Evolutionary conservation across 2,888 invertebrate species (phyloP), one percentile per base, ranked within the genome.

Genomic region (Troilus luridus): DNA sequence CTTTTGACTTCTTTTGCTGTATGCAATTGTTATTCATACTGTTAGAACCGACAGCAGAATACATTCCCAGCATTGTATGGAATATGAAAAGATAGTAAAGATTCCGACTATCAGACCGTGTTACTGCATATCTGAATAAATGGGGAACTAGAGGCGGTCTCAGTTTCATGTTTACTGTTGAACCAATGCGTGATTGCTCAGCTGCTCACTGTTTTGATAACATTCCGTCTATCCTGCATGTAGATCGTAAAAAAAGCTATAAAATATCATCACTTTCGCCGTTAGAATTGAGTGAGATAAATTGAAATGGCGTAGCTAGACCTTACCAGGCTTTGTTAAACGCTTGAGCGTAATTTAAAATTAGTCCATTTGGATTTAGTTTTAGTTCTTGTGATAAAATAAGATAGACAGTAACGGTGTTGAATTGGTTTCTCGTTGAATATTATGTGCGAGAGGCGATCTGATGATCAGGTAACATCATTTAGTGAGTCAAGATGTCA

Each of bases 61-160:
- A 67, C 24, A 67, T 67, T 67, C 24, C n/a, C 24, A 24, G 12
- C 67, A 67, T 14, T 24, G 67, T 24, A 67, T 67, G 67, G 67
- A 67, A 67, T 67, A 24, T 27, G 67, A 24, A 67, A 24, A 24
- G 67, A 67, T 24, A 24, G 67, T 67, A 67, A 67, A 67, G 67
- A 67, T 67, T 5, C 0, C 67, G 67, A 6, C 67, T 24, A 67
- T 67, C 67, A 67, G 67, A 67, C n/a, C 64, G n/a, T 67, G 64
- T 67, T 67, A 67, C 67, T 67, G 67, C 67, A 67, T 67, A 67
- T 67, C 24, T 67, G 67, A 67, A 67, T 67, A 67, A 67, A 67
- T 24, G 67, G 24, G 3, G 67, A 9, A 14, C 24, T 67, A n/a
- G 64, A 64, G 10, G n/a, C n/a, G 14, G 67, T 11, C 12, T 14